Conservation (phyloP, 2,797 vertebrate genomes). For the Eleutherodactylus coqui region DNA sequence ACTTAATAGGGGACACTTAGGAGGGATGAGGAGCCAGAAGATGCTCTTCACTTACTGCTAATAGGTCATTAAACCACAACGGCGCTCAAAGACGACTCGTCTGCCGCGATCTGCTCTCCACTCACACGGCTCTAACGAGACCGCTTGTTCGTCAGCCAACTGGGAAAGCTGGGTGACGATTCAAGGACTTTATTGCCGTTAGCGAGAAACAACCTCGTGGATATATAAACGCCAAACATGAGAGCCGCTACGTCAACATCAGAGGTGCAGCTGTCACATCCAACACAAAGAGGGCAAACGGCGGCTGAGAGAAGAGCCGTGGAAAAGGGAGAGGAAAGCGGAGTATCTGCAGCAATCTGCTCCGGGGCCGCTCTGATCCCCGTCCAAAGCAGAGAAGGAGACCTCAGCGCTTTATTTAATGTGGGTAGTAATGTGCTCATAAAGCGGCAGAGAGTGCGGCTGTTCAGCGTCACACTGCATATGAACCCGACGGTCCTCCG, state of each 20-base stretch:
- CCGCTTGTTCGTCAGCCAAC: neutral
- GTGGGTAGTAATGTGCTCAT: neutral
- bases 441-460: constrained; percentile 1
- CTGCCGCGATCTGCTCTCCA: neutral
- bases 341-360: neutral
- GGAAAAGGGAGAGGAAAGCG: neutral
- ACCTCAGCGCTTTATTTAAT: constrained; percentile 15
- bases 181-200: no score
- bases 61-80: neutral
- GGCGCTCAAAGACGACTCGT: neutral
- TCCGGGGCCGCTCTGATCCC: neutral
- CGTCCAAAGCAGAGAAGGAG: neutral
- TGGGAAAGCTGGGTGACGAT: neutral
- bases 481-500: neutral
- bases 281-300: neutral
- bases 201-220: no score
- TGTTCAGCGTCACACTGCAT: neutral
- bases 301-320: neutral
- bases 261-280: neutral
- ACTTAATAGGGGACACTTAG: neutral
- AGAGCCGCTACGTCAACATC: neutral
- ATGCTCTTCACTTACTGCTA: neutral
- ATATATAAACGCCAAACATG: neutral
- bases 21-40: neutral
- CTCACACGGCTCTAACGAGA: no score